phyloP scores from a whole-genome alignment of 2,113 vertebrate species.

The Ptychochromis oligacanthus region DNA sequence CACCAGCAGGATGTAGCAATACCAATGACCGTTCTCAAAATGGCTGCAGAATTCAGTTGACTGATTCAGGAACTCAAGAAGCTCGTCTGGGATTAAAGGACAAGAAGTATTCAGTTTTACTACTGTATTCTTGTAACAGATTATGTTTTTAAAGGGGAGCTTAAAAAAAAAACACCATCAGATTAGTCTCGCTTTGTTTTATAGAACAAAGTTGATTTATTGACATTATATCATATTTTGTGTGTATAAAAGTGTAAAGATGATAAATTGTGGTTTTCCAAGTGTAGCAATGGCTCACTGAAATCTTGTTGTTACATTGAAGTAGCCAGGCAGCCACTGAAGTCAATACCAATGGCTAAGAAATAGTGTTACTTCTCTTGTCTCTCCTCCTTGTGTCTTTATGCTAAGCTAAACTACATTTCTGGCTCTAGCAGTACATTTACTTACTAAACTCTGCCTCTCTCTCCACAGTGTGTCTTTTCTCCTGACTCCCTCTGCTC shows the following conservation, averaged over 20 bases:
- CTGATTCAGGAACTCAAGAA: slow-evolving; percentile 45
- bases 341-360: background rate
- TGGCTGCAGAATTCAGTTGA: slow-evolving; percentile 72
- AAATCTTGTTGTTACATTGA: background rate
- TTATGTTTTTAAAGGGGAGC: background rate
- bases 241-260: background rate
- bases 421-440: background rate
- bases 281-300: background rate
- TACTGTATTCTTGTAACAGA: background rate
- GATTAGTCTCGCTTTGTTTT: background rate
- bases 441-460: no score
- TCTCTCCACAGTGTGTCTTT: no score
- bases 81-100: slow-evolving; percentile 27
- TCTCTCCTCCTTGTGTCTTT: no score
- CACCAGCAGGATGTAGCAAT: slow-evolving; percentile 79
- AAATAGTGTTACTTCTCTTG: background rate
- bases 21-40: slow-evolving; percentile 70
- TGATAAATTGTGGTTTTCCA: background rate
- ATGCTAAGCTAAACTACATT: no score
- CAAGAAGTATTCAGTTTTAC: background rate
- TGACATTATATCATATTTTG: background rate
- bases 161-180: background rate
- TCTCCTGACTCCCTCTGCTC: no score
- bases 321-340: background rate
- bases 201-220: background rate